A percentile compares a stretch with the other conserved stretches of the same genome.
Conservation (phyloP, 2,113 vertebrate genomes). For the Pseudorasbora parva region DNA sequence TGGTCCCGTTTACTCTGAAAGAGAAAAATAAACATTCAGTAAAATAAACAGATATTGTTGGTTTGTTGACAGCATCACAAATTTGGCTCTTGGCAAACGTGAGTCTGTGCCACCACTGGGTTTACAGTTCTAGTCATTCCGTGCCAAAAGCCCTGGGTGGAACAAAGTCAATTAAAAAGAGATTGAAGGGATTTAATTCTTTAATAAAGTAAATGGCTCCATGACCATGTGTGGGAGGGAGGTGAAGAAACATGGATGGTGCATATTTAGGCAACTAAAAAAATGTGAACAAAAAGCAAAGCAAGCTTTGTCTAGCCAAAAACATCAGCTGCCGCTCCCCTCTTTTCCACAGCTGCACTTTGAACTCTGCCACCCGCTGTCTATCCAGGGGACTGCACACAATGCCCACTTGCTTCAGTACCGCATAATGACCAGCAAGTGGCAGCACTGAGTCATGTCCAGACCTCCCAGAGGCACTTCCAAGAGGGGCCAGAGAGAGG, state of each 20-base stretch:
- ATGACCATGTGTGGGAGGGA: conserved; percentile 45
- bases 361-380: conserved; percentile 74
- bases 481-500: conserved; percentile 43
- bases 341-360: conserved; percentile 27
- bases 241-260: conserved; percentile 27
- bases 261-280: conserved; percentile 27
- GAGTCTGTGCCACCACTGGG: conserved; percentile 55
- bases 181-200: conserved; percentile 72
- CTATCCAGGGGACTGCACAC: conserved; percentile 59
- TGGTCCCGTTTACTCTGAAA: conserved; percentile 98
- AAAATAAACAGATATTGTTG: conserved; percentile 68
- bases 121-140: conserved; percentile 60
- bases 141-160: conserved; percentile 68
- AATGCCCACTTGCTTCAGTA: conserved; percentile 52
- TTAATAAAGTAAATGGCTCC: conserved; percentile 73
- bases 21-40: conserved; percentile 56
- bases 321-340: conserved; percentile 31
- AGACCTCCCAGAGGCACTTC: conserved; percentile 59
- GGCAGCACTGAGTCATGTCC: conserved; percentile 83
- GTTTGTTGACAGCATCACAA: conserved; percentile 71
- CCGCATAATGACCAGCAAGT: conserved; percentile 71
- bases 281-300: conserved; percentile 12
- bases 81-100: conserved; percentile 66
- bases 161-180: conserved; percentile 76
- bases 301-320: conserved; percentile 31